Base-by-base conservation (phyloP, 2,888 invertebrate species). In the Petrolisthes cinctipes region DNA sequence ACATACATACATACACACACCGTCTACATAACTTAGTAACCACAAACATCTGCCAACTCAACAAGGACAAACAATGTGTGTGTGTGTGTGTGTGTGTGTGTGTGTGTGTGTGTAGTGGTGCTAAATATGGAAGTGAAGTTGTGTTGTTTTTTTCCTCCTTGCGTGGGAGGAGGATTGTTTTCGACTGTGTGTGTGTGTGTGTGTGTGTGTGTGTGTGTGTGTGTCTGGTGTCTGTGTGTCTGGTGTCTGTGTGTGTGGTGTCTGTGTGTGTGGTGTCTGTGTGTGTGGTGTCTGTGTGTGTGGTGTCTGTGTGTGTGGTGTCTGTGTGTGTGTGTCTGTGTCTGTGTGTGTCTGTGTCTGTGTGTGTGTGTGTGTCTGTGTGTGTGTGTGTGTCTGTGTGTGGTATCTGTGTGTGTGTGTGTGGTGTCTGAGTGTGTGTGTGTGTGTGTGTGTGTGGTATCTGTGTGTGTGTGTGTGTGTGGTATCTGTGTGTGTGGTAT, bases 391-490 rank as follows among this genome's bases (percentile, higher is more conserved):
- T 82, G 51, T 82, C 17, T 54, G 9, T 17, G 4, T 79, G 61
- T 81, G 61, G 54, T 14, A 73, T 11, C 73, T 68, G 68, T 68
- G 66, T 82, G 68, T 82, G 82, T 68, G n/a, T 66, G 17, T 82
- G n/a, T 51, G 11, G 4, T 54, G 4, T 79, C n/a, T 81, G 37
- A 51, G 57, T 57, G 57, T 80, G 80, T 80, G 56, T 80, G 56
- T 80, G 56, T 80, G 17, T 54, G 20, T 56, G n/a, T 57, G 56
- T 80, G 57, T 80, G 80, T 61, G n/a, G 17, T 80, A n/a, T 20
- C 14, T 61, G 61, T 61, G 80, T 80, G 80, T 6, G 20, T 20
- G 17, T 57, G 14, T 56, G 23, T 20, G 7, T 20, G 9, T 57
- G 2, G n/a, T n/a, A n/a, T n/a, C n/a, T n/a, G n/a, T n/a, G n/a